Conservation (phyloP, 1,140 invertebrate species). For the fruit fly (Drosophila melanogaster) region Release_6_plus_ISO1_MT NC_004354.4:15263501-15264000, state of each 20-base stretch:
- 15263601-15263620: background rate
- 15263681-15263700: conserved; percentile 62
- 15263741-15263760: conserved; percentile 30
- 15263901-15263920: no score
- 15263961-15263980: background rate
- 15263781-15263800: conserved; percentile 34
- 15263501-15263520: conserved; percentile 61
- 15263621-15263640: conserved; percentile 20
- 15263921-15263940: no score
- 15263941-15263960: background rate
- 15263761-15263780: conserved; percentile 4
- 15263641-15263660: conserved; percentile 50
- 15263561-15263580: background rate
- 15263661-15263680: conserved; percentile 61
- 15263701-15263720: conserved; percentile 78
- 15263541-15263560: background rate
- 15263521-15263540: conserved; percentile 46
- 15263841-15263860: background rate
- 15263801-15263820: conserved; percentile 11
- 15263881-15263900: background rate
- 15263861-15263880: background rate
- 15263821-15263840: conserved; percentile 11
- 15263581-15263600: background rate
- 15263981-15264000: no score
- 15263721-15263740: conserved; percentile 53